Evolutionary conservation across 2,888 invertebrate species (phyloP).

Genomic region (Anthophora plumipes): DNA sequence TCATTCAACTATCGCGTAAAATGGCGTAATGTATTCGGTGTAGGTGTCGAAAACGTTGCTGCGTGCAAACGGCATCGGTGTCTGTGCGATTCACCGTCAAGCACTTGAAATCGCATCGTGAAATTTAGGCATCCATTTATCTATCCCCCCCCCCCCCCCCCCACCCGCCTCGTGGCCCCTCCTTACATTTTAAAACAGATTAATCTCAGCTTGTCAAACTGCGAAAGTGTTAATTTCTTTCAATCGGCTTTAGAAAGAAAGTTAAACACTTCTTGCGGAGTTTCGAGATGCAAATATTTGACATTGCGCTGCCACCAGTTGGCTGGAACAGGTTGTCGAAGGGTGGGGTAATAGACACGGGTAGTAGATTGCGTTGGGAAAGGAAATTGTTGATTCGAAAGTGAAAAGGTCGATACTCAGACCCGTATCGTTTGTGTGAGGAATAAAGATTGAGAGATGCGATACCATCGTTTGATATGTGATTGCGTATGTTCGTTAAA

Average conservation of each 20-base stretch:
- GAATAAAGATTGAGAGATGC: too few relatives aligned
- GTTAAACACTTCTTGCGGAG: background rate
- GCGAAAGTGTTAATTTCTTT: background rate
- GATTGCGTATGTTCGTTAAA: too few relatives aligned
- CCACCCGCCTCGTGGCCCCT: background rate
- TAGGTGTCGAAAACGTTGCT: constrained; percentile 1
- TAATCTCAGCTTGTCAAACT: background rate
- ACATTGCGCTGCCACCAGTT: constrained; percentile 7
- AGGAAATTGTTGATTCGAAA: background rate
- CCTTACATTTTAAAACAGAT: background rate
- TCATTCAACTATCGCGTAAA: constrained; percentile 2
- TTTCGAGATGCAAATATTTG: constrained; percentile 38
- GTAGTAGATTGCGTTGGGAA: constrained; percentile 4
- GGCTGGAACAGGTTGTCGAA: background rate
- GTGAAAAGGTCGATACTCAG: too few relatives aligned
- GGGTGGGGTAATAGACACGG: background rate
- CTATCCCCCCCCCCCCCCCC: too few relatives aligned
- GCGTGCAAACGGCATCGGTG: background rate
- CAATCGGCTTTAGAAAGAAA: constrained; percentile 12
- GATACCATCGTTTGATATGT: too few relatives aligned
- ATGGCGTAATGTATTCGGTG: constrained; percentile 4
- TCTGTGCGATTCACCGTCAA: background rate
- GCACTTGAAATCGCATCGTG: too few relatives aligned
- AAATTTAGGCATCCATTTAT: too few relatives aligned
- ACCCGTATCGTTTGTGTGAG: too few relatives aligned